Conservation (phyloP, 1,140 invertebrate genomes). For the Holcopasites calliopsidis region DNA sequence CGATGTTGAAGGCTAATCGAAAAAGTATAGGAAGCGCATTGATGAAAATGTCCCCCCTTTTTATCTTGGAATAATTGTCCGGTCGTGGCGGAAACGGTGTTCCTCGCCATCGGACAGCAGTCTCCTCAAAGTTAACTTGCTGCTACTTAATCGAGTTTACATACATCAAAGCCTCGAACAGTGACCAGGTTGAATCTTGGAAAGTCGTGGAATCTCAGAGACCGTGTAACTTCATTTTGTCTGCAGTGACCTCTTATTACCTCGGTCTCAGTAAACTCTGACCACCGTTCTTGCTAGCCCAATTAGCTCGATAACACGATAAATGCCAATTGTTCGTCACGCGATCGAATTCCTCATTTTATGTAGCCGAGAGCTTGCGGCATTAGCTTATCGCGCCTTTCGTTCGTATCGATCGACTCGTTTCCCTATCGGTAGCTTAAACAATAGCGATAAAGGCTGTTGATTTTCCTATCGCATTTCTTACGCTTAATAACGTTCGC, state of each 20-base stretch:
- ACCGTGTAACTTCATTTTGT: slow-evolving; percentile 32
- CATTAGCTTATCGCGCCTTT: not conserved
- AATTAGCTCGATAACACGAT: not conserved
- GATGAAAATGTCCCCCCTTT: too few species aligned
- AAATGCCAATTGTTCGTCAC: not conserved
- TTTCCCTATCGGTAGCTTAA: not conserved
- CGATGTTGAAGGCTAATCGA: not conserved
- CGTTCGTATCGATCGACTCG: not conserved
- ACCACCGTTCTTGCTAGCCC: not conserved
- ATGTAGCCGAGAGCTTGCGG: too few species aligned
- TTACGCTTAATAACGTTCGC: not conserved
- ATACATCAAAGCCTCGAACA: slow-evolving; percentile 26
- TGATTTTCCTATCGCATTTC: slow-evolving; percentile 10
- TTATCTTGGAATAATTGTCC: not conserved
- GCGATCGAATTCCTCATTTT: not conserved
- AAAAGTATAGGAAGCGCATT: not conserved
- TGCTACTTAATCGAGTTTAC: slow-evolving; percentile 52
- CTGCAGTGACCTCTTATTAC: not conserved
- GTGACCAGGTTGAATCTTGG: slow-evolving; percentile 5
- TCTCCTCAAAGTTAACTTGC: slow-evolving; percentile 12
- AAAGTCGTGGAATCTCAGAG: slow-evolving; percentile 5
- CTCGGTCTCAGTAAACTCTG: not conserved
- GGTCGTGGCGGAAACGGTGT: not conserved
- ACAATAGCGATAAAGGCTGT: slow-evolving; percentile 1
- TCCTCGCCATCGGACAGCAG: not conserved